Evolutionary conservation across 1,140 invertebrate species (phyloP).

Genomic region (Plutomurus gul): DNA sequence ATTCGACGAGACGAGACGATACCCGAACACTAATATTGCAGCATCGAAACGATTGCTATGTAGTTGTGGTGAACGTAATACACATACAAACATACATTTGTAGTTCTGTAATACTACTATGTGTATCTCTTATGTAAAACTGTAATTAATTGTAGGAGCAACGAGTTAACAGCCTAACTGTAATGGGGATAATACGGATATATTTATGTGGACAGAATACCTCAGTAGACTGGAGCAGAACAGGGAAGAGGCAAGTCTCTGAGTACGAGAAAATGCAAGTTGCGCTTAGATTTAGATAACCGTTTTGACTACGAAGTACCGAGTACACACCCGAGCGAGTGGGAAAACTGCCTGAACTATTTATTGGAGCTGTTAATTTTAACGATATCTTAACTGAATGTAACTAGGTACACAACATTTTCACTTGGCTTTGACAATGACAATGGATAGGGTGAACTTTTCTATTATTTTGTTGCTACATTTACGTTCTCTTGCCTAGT

Average conservation of each 20-base stretch:
- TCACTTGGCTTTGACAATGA: neutral
- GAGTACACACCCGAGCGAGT: neutral
- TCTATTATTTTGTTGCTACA: neutral
- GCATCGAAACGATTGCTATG: too few species aligned
- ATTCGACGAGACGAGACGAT: too few species aligned
- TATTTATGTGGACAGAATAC: neutral
- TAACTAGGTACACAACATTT: neutral
- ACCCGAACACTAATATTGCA: too few species aligned
- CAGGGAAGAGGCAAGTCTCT: too few species aligned
- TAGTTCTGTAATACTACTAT: too few species aligned
- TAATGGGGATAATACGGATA: neutral
- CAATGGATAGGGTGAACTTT: neutral
- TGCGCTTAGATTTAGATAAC: conserved; percentile 12
- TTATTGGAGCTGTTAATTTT: conserved; percentile 16
- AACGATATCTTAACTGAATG: neutral
- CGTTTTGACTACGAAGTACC: too few species aligned
- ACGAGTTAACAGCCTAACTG: neutral
- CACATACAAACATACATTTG: too few species aligned
- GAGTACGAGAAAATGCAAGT: too few species aligned
- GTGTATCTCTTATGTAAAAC: neutral
- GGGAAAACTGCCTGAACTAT: neutral
- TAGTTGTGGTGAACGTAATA: too few species aligned
- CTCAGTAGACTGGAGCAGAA: too few species aligned
- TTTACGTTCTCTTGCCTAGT: too few species aligned
- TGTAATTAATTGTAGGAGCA: neutral